These are phyloP conservation scores for Xiphorhynchus erythropygius DNA, from an alignment of 2,797 vertebrate genomes.

Conservation along the genomic window DNA sequence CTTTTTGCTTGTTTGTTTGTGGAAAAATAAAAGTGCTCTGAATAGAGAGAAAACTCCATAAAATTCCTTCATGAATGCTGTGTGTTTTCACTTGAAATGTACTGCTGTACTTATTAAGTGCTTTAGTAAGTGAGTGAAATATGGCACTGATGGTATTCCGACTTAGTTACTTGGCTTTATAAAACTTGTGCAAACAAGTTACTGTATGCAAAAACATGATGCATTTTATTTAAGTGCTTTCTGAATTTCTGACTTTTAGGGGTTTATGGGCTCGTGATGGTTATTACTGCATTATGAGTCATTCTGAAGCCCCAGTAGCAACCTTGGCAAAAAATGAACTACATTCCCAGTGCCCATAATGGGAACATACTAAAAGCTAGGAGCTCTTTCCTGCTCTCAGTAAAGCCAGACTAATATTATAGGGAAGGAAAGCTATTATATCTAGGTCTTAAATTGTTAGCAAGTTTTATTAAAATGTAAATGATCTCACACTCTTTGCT, in stretches of 20 bases:
- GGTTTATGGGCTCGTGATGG: constrained; percentile 55
- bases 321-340: constrained; percentile 39
- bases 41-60: constrained; percentile 53
- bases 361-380: not conserved
- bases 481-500: not conserved
- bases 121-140: constrained; percentile 48
- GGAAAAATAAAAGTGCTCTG: not conserved
- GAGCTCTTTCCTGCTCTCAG: not conserved
- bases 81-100: constrained; percentile 44
- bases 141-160: not conserved
- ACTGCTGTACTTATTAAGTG: constrained; percentile 49
- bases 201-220: constrained; percentile 47
- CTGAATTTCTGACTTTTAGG: constrained; percentile 49
- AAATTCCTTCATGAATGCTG: constrained; percentile 42
- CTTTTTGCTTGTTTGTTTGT: not conserved
- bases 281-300: constrained; percentile 54
- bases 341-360: not conserved
- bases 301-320: constrained; percentile 23
- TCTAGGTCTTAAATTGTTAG: not conserved
- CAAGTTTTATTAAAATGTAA: not conserved
- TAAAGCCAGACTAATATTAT: not conserved
- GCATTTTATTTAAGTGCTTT: constrained; percentile 5
- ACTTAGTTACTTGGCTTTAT: constrained; percentile 32
- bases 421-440: not conserved
- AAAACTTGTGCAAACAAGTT: constrained; percentile 60